Percentiles rank a stretch among this genome's conserved stretches.
These are phyloP conservation scores for Mormyrops attenuatus DNA, from an alignment of 2,797 vertebrate species.

Conservation along the genomic window DNA sequence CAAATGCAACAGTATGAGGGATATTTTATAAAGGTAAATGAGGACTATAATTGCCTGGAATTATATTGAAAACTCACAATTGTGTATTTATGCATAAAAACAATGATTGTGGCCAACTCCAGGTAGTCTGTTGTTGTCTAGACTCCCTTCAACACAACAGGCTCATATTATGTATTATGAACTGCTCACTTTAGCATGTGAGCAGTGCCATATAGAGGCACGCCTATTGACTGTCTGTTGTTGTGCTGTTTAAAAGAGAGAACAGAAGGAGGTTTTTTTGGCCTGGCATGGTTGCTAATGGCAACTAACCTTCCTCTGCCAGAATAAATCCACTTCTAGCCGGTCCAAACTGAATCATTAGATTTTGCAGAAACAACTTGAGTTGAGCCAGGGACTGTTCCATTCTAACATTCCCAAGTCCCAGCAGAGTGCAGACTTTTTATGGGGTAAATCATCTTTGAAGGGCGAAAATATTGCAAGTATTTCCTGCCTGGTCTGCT, in stretches of 20 bases:
- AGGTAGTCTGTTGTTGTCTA: neutral
- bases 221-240: neutral
- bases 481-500: constrained; percentile 29
- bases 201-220: neutral
- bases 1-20: neutral
- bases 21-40: neutral
- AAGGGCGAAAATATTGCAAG: constrained; percentile 26
- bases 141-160: neutral
- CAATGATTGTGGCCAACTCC: neutral
- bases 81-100: neutral
- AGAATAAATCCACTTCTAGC: constrained; percentile 1
- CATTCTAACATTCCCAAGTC: neutral
- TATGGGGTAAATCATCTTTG: constrained; percentile 34
- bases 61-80: neutral
- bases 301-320: constrained; percentile 15
- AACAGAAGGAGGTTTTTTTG: neutral
- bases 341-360: neutral
- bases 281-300: neutral
- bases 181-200: neutral
- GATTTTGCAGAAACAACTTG: constrained; percentile 7
- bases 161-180: neutral
- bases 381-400: neutral
- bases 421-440: constrained; percentile 43
- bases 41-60: neutral
- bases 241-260: constrained; percentile 3